Conservation (phyloP, 2,797 vertebrate species). For the Picus viridis region DNA sequence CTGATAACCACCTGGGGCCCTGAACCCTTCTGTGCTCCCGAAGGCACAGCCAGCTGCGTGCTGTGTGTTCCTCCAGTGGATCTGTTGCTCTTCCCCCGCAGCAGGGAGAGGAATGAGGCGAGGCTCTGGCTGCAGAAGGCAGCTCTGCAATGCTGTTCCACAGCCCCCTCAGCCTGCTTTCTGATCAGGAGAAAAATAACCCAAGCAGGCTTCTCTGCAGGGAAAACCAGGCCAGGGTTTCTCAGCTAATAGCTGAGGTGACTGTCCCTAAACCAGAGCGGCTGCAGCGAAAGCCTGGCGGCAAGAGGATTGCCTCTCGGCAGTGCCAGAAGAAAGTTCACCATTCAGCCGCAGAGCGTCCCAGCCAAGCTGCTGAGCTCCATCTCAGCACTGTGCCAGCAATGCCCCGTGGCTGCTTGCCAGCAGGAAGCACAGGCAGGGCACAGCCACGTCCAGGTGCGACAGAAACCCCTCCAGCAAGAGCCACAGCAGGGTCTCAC, state of each 20-base stretch:
- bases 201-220: background rate
- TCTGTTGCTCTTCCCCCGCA: background rate
- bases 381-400: no score
- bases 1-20: background rate
- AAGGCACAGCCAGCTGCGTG: fast-evolving
- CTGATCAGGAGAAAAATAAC: background rate
- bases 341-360: background rate
- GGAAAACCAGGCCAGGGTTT: fast-evolving
- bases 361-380: no score
- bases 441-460: no score
- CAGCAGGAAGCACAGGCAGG: no score
- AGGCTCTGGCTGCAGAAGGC: background rate
- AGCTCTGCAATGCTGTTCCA: background rate
- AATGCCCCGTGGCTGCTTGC: no score
- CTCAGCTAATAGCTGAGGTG: background rate
- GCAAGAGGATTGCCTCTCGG: background rate
- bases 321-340: background rate
- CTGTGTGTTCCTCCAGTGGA: background rate
- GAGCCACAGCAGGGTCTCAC: no score
- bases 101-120: background rate
- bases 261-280: background rate
- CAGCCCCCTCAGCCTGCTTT: fast-evolving
- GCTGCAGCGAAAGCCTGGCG: fast-evolving
- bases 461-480: no score
- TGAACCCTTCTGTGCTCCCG: background rate